Conservation (phyloP, 1,140 invertebrate genomes). For the Tetramorium simillimum region DNA sequence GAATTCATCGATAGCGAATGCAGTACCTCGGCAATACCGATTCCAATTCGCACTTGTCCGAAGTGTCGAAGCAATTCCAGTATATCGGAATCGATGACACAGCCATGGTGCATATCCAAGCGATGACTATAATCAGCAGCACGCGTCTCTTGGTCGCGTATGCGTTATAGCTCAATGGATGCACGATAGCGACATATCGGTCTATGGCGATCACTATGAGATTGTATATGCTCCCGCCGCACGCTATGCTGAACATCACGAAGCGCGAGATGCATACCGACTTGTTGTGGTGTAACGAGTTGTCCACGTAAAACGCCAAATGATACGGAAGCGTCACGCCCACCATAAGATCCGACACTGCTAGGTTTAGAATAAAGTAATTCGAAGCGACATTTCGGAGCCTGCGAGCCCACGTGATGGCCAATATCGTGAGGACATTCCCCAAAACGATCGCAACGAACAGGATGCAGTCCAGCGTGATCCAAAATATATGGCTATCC, state of each 20-base stretch:
- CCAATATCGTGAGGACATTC: conserved; percentile 90
- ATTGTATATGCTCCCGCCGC: conserved; percentile 92
- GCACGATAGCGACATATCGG: conserved; percentile 93
- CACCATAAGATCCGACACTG: conserved; percentile 90
- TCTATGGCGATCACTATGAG: conserved; percentile 94
- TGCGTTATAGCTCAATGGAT: conserved; percentile 90
- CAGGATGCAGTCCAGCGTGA: conserved; percentile 76
- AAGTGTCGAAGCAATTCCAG: conserved; percentile 12
- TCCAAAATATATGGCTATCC: background rate
- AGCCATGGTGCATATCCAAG: background rate
- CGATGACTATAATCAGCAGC: conserved; percentile 4
- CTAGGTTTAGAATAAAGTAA: conserved; percentile 90
- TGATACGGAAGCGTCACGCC: conserved; percentile 91
- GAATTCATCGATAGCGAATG: background rate
- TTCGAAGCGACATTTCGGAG: conserved; percentile 89
- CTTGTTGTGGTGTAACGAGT: conserved; percentile 86
- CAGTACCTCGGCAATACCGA: conserved; percentile 36
- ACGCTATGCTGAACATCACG: conserved; percentile 90
- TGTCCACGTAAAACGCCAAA: conserved; percentile 89
- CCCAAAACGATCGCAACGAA: conserved; percentile 89
- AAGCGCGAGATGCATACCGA: conserved; percentile 89
- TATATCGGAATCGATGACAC: conserved; percentile 37
- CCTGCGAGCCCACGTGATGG: conserved; percentile 88
- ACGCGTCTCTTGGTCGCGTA: conserved; percentile 86
- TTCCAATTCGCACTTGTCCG: background rate